Conservation (phyloP, 2,888 invertebrate genomes). For the Danaus chrysippus region DNA sequence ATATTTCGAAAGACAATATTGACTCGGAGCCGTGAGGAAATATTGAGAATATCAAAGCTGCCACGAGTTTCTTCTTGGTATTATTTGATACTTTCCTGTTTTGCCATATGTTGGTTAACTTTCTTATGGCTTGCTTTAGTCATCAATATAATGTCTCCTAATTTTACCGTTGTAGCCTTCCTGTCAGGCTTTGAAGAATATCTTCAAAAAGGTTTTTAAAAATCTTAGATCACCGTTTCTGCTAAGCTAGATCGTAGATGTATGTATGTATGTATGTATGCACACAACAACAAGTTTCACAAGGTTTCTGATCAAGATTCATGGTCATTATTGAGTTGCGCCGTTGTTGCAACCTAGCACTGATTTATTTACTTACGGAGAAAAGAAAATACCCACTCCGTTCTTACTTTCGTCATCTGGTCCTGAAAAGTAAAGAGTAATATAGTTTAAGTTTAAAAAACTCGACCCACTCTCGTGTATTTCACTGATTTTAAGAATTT, state of each 20-base stretch:
- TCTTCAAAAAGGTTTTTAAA: conserved; percentile 4
- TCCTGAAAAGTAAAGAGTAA: conserved; percentile 12
- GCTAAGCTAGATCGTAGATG: not conserved
- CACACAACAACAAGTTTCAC: conserved; percentile 4
- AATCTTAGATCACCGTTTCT: conserved; percentile 11
- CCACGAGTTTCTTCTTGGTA: not conserved
- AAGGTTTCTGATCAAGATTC: conserved; percentile 11
- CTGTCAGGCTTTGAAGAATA: no score
- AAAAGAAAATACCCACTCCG: conserved; percentile 6
- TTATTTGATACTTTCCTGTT: conserved; percentile 5
- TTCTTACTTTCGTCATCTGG: conserved; percentile 11
- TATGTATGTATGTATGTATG: no score
- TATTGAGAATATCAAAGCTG: conserved; percentile 4
- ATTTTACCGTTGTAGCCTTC: no score
- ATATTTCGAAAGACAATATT: no score
- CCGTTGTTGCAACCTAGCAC: conserved; percentile 8
- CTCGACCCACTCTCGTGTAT: conserved; percentile 14
- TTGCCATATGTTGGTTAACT: conserved; percentile 2
- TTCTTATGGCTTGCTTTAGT: not conserved
- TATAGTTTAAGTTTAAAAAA: conserved; percentile 10
- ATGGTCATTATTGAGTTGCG: conserved; percentile 10
- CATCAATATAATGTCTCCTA: not conserved
- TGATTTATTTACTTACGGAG: not conserved
- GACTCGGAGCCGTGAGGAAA: not conserved
- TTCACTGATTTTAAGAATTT: conserved; percentile 11